These are phyloP conservation scores for Megaceryle torquata DNA, from an alignment of 2,113 vertebrate genomes.

Conservation along the genomic window DNA sequence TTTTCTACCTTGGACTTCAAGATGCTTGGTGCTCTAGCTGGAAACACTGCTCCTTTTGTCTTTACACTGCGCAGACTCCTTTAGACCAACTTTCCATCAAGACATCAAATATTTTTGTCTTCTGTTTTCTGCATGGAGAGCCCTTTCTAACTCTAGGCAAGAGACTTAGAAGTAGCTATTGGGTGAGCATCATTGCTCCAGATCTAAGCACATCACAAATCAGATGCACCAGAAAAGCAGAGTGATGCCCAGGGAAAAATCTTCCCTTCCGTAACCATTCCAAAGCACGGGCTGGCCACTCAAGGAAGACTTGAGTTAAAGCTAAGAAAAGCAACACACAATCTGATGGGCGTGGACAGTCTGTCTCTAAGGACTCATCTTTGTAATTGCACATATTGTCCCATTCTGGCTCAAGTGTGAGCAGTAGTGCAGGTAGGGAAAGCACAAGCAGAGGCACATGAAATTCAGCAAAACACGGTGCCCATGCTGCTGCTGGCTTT, in stretches of 20 bases:
- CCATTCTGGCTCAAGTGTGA: neutral
- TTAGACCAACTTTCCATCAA: conserved; percentile 35
- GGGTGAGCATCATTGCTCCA: fast-evolving
- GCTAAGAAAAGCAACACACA: neutral
- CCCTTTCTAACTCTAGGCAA: conserved; percentile 26
- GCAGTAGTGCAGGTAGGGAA: neutral
- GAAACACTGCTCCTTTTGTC: conserved; percentile 74
- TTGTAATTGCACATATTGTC: neutral
- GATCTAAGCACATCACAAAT: neutral
- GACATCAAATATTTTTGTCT: conserved; percentile 48
- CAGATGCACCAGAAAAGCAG: neutral
- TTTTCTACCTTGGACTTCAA: conserved; percentile 73
- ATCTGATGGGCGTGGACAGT: neutral
- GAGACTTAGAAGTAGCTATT: neutral
- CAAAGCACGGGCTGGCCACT: fast-evolving
- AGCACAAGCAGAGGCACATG: neutral
- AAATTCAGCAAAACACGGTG: neutral
- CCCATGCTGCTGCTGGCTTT: neutral
- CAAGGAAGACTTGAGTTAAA: neutral
- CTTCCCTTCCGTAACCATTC: neutral
- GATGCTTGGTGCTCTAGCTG: conserved; percentile 59
- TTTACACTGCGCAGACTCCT: conserved; percentile 54
- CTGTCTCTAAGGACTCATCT: neutral
- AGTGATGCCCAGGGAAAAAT: neutral
- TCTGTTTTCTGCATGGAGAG: conserved; percentile 1